phyloP scores from a whole-genome alignment of 1,140 invertebrate genomes.

The Calosoma granatense region DNA sequence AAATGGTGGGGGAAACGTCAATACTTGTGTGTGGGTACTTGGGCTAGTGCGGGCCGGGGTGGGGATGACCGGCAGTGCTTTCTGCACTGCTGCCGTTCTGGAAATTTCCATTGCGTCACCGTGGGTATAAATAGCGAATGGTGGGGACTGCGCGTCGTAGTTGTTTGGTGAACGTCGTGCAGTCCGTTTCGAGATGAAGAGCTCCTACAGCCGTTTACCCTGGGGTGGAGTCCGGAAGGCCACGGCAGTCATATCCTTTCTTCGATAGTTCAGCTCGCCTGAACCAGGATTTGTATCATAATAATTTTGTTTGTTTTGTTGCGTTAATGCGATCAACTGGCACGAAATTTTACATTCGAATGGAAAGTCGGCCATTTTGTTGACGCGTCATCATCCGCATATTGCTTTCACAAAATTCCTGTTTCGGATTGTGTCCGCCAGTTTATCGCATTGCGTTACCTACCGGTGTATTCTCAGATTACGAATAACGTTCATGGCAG shows the following conservation, averaged over 20 bases:
- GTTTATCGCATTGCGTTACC: background rate
- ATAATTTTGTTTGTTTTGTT: background rate
- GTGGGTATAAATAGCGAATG: background rate
- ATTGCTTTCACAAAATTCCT: too few species aligned
- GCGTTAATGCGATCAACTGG: background rate
- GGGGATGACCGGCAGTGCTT: background rate
- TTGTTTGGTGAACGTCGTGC: slow-evolving; percentile 1
- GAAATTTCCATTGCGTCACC: background rate
- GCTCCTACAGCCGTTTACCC: background rate
- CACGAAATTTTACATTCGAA: background rate
- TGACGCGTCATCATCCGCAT: slow-evolving; percentile 1
- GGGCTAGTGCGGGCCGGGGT: background rate
- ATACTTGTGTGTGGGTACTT: too few species aligned
- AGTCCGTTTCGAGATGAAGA: background rate
- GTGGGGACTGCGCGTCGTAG: background rate
- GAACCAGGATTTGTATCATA: slow-evolving; percentile 5
- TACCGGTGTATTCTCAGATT: background rate
- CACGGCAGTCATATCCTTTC: too few species aligned
- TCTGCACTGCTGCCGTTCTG: background rate
- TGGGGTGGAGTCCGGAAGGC: background rate
- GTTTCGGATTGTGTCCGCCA: background rate
- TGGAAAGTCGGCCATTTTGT: background rate
- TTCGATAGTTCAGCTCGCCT: slow-evolving; percentile 2
- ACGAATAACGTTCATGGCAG: too few species aligned
- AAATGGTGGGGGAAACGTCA: too few species aligned